Conservation (phyloP, 2,888 invertebrate genomes). For the Oscheius sp. region DNA sequence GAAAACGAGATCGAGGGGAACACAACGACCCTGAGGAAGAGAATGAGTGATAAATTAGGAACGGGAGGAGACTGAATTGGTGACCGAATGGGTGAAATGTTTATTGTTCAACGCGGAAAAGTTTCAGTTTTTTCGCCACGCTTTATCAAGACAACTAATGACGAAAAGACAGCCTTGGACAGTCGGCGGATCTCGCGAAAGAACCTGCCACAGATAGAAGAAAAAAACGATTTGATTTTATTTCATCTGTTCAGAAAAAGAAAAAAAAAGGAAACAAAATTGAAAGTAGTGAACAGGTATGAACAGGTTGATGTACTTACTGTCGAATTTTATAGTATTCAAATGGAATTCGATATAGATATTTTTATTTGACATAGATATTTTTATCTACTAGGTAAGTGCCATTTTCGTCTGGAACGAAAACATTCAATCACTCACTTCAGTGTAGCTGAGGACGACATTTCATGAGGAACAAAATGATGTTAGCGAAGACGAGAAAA, state of each 20-base stretch:
- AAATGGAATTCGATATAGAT: too few species aligned
- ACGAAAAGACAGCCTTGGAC: too few species aligned
- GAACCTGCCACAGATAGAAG: too few species aligned
- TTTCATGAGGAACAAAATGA: background rate
- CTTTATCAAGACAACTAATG: too few species aligned
- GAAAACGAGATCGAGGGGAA: slow-evolving; percentile 15
- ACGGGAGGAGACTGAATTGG: background rate
- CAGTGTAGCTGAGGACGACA: background rate
- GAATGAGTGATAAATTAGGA: slow-evolving; percentile 7
- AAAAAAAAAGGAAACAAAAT: background rate
- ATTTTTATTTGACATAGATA: too few species aligned
- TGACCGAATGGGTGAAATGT: background rate
- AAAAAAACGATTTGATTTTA: too few species aligned
- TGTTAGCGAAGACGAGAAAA: too few species aligned
- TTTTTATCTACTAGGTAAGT: too few species aligned
- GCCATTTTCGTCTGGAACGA: background rate
- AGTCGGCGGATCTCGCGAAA: too few species aligned
- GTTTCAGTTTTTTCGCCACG: slow-evolving; percentile 10
- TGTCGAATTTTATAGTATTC: too few species aligned
- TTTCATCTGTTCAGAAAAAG: too few species aligned
- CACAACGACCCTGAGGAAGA: slow-evolving; percentile 1
- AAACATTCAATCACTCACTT: slow-evolving; percentile 6
- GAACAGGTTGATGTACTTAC: too few species aligned
- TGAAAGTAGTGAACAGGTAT: background rate
- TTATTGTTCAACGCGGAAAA: background rate